Evolutionary conservation across 2,113 vertebrate genomes (phyloP).

Genomic region (Recurvirostra avosetta): DNA sequence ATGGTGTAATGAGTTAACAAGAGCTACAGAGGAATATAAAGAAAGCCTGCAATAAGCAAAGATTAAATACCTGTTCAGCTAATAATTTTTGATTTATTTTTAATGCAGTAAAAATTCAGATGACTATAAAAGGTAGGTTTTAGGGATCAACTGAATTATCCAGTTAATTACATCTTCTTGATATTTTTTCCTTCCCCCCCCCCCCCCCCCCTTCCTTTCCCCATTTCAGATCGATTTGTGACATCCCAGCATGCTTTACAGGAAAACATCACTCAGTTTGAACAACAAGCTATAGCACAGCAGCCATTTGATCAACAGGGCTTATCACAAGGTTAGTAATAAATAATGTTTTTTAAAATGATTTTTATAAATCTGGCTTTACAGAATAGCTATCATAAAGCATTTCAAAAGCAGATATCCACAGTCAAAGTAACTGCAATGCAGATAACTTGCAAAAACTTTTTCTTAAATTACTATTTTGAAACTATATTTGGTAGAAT

Average conservation of each 20-base stretch:
- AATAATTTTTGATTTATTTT: neutral
- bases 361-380: neutral
- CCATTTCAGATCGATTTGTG: slow-evolving; percentile 84
- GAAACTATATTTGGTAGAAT: neutral
- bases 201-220: neutral
- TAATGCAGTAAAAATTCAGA: neutral
- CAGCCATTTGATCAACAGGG: slow-evolving; percentile 87
- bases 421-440: neutral
- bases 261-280: slow-evolving; percentile 87
- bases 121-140: neutral
- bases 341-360: neutral
- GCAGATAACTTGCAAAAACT: neutral
- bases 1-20: neutral
- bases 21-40: neutral
- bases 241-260: slow-evolving; percentile 83
- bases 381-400: neutral
- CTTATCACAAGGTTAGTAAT: slow-evolving; percentile 84
- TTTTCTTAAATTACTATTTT: neutral
- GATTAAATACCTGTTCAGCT: neutral
- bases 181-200: neutral
- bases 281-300: slow-evolving; percentile 81
- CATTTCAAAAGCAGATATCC: neutral
- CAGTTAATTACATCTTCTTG: neutral
- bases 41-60: neutral
- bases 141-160: neutral